A percentile compares a stretch with the other conserved stretches of the same genome.
Conservation (phyloP, 2,888 invertebrate genomes). For the Ornithoptera priamus region DNA sequence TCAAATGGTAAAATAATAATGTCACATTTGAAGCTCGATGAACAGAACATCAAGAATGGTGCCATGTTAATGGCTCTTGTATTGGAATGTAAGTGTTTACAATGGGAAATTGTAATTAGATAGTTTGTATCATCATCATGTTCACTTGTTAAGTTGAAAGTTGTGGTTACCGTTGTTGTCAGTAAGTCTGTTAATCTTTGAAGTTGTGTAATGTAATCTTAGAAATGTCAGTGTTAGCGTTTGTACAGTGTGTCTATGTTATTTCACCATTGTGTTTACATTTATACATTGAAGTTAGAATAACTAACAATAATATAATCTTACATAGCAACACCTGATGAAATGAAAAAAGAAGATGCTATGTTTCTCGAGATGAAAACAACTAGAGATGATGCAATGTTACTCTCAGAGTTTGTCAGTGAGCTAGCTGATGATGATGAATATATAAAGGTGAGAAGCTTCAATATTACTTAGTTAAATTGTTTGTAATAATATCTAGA, state of each 20-base stretch:
- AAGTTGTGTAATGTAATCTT: too few relatives aligned
- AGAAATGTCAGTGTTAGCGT: too few relatives aligned
- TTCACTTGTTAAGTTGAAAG: too few relatives aligned
- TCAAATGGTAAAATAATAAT: conserved; percentile 83
- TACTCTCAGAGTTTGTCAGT: conserved; percentile 72
- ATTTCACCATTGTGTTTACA: too few relatives aligned
- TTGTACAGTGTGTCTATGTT: too few relatives aligned
- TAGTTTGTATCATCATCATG: too few relatives aligned
- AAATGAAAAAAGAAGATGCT: conserved; percentile 69
- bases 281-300: too few relatives aligned
- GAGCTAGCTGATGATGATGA: conserved; percentile 59
- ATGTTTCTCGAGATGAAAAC: conserved; percentile 79
- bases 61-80: conserved; percentile 84
- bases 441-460: conserved; percentile 75
- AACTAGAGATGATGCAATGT: conserved; percentile 77
- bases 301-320: background rate
- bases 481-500: background rate
- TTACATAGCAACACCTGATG: conserved; percentile 61
- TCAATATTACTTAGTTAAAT: background rate
- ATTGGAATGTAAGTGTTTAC: conserved; percentile 57
- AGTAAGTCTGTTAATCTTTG: too few relatives aligned
- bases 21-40: conserved; percentile 66
- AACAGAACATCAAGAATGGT: conserved; percentile 85
- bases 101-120: too few relatives aligned
- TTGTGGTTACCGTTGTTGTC: too few relatives aligned